Conservation (phyloP, 2,113 vertebrate genomes). For the Pongo pygmaeus region DNA sequence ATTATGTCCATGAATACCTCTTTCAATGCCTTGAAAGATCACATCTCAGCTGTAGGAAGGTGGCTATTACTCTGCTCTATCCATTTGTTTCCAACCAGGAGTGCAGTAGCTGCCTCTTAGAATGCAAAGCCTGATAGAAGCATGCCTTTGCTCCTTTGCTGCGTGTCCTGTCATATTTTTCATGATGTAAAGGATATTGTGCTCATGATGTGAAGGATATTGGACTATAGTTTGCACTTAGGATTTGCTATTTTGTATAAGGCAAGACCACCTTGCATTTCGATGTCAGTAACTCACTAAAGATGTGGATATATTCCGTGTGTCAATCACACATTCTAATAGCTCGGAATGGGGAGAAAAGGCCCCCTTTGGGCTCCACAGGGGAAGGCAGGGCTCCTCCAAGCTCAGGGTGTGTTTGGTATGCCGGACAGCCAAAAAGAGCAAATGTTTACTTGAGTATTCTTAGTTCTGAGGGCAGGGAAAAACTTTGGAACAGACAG, state of each 20-base stretch:
- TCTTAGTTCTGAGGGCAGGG: neutral
- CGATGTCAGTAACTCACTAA: neutral
- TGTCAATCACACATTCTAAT: neutral
- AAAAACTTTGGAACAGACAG: neutral
- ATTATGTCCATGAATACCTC: neutral
- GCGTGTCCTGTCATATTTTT: accelerated
- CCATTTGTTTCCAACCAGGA: neutral
- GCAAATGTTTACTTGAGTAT: neutral
- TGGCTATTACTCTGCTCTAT: neutral
- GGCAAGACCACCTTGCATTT: neutral
- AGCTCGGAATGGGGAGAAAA: neutral
- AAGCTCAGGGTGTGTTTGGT: neutral
- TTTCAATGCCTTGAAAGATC: neutral
- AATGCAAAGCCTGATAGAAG: neutral
- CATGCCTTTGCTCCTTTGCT: neutral
- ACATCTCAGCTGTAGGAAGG: neutral
- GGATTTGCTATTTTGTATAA: neutral
- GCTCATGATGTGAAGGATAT: too few relatives aligned
- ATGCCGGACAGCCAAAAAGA: neutral
- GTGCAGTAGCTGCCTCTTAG: neutral
- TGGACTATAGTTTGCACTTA: neutral
- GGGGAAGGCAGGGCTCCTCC: neutral
- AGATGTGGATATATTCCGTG: neutral
- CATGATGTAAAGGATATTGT: neutral
- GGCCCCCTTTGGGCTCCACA: too few relatives aligned